Evolutionary conservation across 2,888 invertebrate genomes (phyloP).

Genomic region (Ceraclea dissimilis): DNA sequence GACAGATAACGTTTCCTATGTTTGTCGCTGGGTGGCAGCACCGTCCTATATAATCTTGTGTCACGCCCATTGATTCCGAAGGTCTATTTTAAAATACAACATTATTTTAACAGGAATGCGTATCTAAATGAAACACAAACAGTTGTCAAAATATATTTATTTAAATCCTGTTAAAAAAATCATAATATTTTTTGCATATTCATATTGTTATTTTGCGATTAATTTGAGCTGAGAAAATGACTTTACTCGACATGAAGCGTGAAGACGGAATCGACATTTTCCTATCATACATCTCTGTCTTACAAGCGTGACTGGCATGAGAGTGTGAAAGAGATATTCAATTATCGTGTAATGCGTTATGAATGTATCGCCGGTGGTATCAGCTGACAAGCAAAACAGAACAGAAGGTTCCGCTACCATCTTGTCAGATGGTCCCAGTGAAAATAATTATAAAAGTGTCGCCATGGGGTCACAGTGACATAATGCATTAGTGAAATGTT

Average conservation of each 20-base stretch:
- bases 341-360: slow-evolving; percentile 2
- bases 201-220: slow-evolving; percentile 20
- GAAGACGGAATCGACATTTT: slow-evolving; percentile 11
- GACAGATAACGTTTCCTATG: not conserved
- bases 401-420: slow-evolving; percentile 53
- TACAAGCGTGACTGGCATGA: not conserved
- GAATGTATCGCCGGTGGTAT: slow-evolving; percentile 34
- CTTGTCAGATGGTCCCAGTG: slow-evolving; percentile 51
- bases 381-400: slow-evolving; percentile 55
- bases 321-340: slow-evolving; percentile 8
- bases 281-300: slow-evolving; percentile 8
- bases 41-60: slow-evolving; percentile 3
- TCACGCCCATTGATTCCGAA: slow-evolving; percentile 22
- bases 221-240: slow-evolving; percentile 24
- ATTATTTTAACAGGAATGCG: slow-evolving; percentile 2
- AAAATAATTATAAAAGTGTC: slow-evolving; percentile 44
- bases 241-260: slow-evolving; percentile 19
- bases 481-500: slow-evolving; percentile 30
- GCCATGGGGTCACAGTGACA: slow-evolving; percentile 35
- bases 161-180: too few species aligned
- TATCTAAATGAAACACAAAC: not conserved
- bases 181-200: slow-evolving; percentile 2
- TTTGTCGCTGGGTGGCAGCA: slow-evolving; percentile 12
- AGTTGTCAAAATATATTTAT: not conserved
- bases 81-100: slow-evolving; percentile 15